A percentile compares a stretch with the other conserved stretches of the same genome.
Evolutionary conservation across 2,797 vertebrate genomes (phyloP).

Genomic region (Atherinosoma microstoma): DNA sequence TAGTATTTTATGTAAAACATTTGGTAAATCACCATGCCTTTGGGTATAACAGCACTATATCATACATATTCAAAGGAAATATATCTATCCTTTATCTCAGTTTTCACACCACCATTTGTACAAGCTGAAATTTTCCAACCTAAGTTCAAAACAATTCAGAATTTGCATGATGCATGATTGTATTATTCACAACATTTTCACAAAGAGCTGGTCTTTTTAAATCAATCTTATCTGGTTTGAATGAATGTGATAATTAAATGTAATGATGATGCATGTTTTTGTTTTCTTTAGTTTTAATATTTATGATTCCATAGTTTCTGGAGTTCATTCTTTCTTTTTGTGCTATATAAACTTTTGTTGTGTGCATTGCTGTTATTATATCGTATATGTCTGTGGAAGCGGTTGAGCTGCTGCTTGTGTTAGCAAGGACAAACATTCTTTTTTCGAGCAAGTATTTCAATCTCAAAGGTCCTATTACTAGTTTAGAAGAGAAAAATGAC

Average conservation of each 20-base stretch:
- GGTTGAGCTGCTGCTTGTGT: neutral
- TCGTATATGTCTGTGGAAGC: neutral
- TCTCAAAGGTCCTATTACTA: neutral
- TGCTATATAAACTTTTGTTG: neutral
- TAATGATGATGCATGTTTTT: neutral
- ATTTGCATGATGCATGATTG: neutral
- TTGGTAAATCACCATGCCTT: neutral
- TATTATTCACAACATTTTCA: neutral
- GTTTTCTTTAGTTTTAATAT: neutral
- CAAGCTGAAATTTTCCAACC: neutral
- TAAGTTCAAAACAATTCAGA: neutral
- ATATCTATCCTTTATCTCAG: neutral
- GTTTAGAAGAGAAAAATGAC: neutral
- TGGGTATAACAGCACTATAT: neutral
- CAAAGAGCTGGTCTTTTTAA: neutral
- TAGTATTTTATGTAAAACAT: neutral
- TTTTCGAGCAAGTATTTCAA: neutral
- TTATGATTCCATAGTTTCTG: neutral
- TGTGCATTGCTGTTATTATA: neutral
- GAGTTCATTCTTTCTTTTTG: neutral
- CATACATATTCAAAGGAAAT: neutral
- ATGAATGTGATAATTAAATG: neutral
- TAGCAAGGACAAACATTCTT: neutral
- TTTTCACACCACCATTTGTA: neutral
- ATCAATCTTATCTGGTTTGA: neutral